Evolutionary conservation across 2,888 invertebrate genomes (phyloP).

Genomic region (Lepidonotus clava): DNA sequence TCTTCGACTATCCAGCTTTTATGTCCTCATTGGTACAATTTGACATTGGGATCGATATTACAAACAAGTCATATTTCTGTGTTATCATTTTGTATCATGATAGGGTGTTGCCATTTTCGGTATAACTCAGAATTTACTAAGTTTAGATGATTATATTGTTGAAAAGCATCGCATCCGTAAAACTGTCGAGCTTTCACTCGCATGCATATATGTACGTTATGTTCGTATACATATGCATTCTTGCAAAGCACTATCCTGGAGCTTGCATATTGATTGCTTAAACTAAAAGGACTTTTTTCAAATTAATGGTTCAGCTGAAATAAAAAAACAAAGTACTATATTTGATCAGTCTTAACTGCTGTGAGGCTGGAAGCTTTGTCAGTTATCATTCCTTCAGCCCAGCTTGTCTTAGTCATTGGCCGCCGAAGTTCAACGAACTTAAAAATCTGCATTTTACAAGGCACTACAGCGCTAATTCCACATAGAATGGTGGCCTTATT

Average conservation of each 20-base stretch:
- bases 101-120: slow-evolving; percentile 25
- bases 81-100: not conserved
- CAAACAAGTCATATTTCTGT: too few relatives aligned
- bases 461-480: not conserved
- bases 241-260: slow-evolving; percentile 18
- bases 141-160: not conserved
- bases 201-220: not conserved
- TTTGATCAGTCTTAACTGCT: not conserved
- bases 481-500: not conserved
- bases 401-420: not conserved
- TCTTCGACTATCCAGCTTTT: too few relatives aligned
- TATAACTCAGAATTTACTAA: not conserved
- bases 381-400: slow-evolving; percentile 22
- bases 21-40: too few relatives aligned
- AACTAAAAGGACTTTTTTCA: not conserved
- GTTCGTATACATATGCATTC: slow-evolving; percentile 19
- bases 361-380: not conserved
- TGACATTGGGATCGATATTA: too few relatives aligned
- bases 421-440: not conserved
- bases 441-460: slow-evolving; percentile 38
- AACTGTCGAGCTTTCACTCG: too few relatives aligned
- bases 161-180: not conserved
- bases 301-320: not conserved
- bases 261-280: not conserved
- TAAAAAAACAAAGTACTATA: slow-evolving; percentile 5